phyloP scores from a whole-genome alignment of 2,113 vertebrate genomes.

The Aplodontia rufa region DNA sequence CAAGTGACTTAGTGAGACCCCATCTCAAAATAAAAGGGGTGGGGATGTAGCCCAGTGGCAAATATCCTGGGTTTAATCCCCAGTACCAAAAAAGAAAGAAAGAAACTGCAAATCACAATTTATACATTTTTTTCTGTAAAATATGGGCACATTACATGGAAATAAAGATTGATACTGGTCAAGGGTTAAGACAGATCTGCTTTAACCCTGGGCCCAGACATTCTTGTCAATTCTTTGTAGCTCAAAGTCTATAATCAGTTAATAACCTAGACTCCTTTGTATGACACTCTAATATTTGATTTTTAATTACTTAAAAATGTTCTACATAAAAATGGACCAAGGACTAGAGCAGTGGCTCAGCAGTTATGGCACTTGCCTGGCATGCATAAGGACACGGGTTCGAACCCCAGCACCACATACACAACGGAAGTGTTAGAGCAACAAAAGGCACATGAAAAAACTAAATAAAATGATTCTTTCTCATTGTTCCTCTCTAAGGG shows the following conservation, averaged over 20 bases:
- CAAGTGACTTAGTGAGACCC: too few relatives aligned
- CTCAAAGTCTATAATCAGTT: background rate
- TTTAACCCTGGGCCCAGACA: background rate
- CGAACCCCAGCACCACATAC: too few relatives aligned
- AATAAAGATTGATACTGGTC: background rate
- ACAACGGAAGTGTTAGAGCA: too few relatives aligned
- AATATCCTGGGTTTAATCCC: too few relatives aligned
- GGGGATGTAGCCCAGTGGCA: too few relatives aligned
- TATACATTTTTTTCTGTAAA: background rate
- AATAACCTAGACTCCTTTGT: background rate
- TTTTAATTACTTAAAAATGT: background rate
- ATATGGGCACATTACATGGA: background rate
- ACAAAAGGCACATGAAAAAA: too few relatives aligned
- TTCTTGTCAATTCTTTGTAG: background rate
- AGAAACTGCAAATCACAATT: background rate
- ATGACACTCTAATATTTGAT: background rate
- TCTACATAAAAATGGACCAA: conserved; percentile 16
- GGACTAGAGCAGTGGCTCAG: too few relatives aligned
- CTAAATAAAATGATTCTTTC: too few relatives aligned
- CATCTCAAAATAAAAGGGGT: too few relatives aligned
- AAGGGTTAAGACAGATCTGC: background rate
- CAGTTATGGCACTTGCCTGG: too few relatives aligned
- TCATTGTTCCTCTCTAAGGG: too few relatives aligned
- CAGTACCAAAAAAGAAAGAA: background rate
- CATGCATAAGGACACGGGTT: too few relatives aligned